Evolutionary conservation across 2,113 vertebrate genomes (phyloP).

Genomic region (Tiliqua scincoides): DNA sequence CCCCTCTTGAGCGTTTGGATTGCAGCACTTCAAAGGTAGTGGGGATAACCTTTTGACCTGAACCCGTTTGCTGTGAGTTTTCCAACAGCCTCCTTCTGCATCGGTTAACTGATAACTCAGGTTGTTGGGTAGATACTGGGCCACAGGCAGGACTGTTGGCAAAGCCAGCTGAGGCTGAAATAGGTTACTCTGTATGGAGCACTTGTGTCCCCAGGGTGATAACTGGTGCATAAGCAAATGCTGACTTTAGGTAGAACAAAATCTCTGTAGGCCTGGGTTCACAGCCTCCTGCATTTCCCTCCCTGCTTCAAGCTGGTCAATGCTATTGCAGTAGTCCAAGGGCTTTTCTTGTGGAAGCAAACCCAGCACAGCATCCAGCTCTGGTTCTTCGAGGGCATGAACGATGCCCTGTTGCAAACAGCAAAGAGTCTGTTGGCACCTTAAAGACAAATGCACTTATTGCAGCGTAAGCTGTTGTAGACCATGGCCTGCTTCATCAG

Average conservation of each 20-base stretch:
- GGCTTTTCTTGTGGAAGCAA: background rate
- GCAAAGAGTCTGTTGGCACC: background rate
- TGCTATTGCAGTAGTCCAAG: background rate
- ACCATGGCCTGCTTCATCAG: too few species aligned
- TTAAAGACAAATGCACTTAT: too few species aligned
- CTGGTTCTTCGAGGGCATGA: background rate
- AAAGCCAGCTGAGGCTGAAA: background rate
- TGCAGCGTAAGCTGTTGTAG: too few species aligned
- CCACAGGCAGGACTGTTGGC: background rate
- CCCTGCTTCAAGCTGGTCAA: background rate
- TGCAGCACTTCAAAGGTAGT: accelerated
- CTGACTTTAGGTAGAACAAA: background rate
- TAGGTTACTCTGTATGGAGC: background rate
- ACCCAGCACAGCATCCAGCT: background rate
- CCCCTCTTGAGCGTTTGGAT: background rate
- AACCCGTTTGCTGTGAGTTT: slow-evolving; percentile 40
- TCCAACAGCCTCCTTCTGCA: background rate
- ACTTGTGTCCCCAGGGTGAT: background rate
- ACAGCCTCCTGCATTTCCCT: background rate
- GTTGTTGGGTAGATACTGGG: background rate
- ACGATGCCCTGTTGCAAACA: background rate
- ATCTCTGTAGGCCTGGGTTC: background rate
- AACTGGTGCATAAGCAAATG: too few species aligned
- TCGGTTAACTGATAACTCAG: slow-evolving; percentile 32
- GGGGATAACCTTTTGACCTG: slow-evolving; percentile 17